Conservation (phyloP, 2,888 invertebrate species). For the Thalpophila matura region DNA sequence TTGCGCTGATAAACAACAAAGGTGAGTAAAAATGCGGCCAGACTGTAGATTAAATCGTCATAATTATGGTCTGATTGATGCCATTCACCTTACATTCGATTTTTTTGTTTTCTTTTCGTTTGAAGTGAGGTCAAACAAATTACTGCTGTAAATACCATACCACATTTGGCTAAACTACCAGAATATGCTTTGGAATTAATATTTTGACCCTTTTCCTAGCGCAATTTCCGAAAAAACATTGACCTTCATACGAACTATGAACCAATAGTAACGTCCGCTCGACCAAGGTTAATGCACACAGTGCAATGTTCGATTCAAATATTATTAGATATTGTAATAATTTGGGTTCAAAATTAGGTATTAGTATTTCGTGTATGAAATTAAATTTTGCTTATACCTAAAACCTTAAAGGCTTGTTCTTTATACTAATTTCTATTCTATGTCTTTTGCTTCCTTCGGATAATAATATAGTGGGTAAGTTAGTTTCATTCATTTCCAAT, state of each 20-base stretch:
- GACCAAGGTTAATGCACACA: constrained; percentile 30
- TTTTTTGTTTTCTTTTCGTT: constrained; percentile 23
- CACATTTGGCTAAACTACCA: constrained; percentile 2
- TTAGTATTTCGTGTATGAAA: neutral
- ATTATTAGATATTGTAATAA: neutral
- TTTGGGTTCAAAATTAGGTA: neutral
- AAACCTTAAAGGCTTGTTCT: constrained; percentile 12
- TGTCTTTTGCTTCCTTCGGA: constrained; percentile 55
- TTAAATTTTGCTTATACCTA: neutral
- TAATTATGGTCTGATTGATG: constrained; percentile 26
- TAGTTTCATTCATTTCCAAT: constrained; percentile 31
- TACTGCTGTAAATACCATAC: constrained; percentile 22
- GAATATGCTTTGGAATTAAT: constrained; percentile 14
- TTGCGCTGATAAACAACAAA: constrained; percentile 98
- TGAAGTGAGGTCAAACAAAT: constrained; percentile 22
- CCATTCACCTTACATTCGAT: constrained; percentile 40
- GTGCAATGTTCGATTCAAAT: constrained; percentile 23
- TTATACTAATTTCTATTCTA: constrained; percentile 45
- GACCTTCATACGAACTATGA: constrained; percentile 4
- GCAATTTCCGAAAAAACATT: constrained; percentile 22
- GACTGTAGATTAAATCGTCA: constrained; percentile 23
- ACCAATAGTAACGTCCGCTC: neutral
- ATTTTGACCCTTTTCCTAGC: constrained; percentile 6
- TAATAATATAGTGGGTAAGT: constrained; percentile 57
- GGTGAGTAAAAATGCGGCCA: constrained; percentile 90